Conservation (phyloP, 2,888 invertebrate species). For the Leptopterna dolabrata region DNA sequence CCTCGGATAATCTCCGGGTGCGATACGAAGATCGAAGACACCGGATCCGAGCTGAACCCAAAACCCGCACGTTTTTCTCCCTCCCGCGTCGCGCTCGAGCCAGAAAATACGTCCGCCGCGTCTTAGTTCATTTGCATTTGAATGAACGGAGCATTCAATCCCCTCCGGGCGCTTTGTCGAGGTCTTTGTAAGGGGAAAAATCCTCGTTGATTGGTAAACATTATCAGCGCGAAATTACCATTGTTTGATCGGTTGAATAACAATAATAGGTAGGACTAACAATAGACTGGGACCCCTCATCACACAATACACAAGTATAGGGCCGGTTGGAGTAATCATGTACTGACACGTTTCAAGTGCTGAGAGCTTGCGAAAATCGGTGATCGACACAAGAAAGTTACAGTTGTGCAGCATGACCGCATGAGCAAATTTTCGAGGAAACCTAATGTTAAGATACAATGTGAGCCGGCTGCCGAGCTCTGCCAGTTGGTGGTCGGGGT, state of each 20-base stretch:
- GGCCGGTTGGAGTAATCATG: too few species aligned
- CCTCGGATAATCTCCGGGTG: conserved; percentile 7
- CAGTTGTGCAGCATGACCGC: too few species aligned
- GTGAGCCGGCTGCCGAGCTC: too few species aligned
- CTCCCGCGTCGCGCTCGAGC: not conserved
- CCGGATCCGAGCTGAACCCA: not conserved
- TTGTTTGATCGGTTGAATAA: not conserved
- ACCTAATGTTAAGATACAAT: too few species aligned
- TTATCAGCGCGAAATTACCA: not conserved
- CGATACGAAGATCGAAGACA: conserved; percentile 7
- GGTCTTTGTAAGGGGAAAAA: not conserved
- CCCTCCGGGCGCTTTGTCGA: not conserved
- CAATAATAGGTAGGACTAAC: too few species aligned
- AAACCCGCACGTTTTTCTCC: not conserved
- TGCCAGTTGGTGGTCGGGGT: too few species aligned
- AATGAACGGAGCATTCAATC: not conserved
- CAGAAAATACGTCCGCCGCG: not conserved
- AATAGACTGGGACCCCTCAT: too few species aligned
- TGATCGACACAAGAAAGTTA: too few species aligned
- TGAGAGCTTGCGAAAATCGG: too few species aligned
- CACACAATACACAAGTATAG: not conserved
- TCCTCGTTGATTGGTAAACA: not conserved
- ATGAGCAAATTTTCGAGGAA: too few species aligned
- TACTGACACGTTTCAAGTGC: too few species aligned
- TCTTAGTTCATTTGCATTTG: not conserved